Conservation (phyloP, 2,113 vertebrate genomes). For the Mionectes macconnelli region DNA sequence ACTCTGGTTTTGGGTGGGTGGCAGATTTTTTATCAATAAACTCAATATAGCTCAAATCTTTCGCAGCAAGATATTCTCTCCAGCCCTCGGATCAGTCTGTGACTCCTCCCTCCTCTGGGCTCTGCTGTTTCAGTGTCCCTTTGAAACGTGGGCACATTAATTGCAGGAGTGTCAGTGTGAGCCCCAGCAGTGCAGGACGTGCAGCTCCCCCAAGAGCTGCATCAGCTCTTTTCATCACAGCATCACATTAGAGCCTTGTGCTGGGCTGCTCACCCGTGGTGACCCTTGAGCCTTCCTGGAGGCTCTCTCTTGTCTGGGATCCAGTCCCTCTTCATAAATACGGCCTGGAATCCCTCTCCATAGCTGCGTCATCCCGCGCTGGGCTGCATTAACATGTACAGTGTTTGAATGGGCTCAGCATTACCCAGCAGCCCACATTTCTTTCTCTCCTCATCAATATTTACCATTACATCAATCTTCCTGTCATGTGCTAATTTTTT, state of each 20-base stretch:
- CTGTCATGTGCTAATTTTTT: constrained; percentile 31
- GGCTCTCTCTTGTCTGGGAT: constrained; percentile 27
- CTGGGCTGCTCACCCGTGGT: constrained; percentile 39
- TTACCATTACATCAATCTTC: constrained; percentile 52
- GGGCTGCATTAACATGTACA: neutral
- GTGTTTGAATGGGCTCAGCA: constrained; percentile 22
- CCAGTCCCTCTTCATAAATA: neutral
- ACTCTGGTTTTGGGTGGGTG: neutral
- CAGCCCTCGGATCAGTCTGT: neutral
- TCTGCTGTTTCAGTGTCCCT: neutral
- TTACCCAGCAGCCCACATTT: constrained; percentile 27
- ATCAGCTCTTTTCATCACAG: constrained; percentile 11
- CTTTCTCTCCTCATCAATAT: constrained; percentile 40
- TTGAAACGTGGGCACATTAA: neutral
- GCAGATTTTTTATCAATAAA: neutral
- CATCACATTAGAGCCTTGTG: constrained; percentile 53
- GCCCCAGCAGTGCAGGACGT: neutral
- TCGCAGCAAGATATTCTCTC: neutral
- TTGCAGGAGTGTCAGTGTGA: neutral
- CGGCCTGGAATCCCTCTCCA: neutral
- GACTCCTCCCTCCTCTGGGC: neutral
- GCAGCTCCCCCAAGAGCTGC: neutral
- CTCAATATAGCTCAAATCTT: neutral
- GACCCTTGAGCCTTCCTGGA: constrained; percentile 30
- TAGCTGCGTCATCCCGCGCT: neutral